Conservation (phyloP, 2,888 invertebrate genomes). For the Fissipunctia ypsillon region DNA sequence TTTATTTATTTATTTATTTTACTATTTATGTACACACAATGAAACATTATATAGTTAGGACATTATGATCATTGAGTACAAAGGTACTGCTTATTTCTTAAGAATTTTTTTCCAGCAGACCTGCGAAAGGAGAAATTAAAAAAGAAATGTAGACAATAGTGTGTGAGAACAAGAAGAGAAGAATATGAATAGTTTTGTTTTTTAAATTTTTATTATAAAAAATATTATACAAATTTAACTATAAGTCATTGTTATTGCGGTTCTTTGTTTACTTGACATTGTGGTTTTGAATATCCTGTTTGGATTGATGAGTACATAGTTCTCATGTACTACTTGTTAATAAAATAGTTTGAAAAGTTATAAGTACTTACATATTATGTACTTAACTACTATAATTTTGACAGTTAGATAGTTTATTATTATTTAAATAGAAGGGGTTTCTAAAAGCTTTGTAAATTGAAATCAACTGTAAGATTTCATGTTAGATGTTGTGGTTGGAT, state of each 20-base stretch:
- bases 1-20: background rate
- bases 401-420: background rate
- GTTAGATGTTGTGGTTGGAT: background rate
- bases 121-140: too few relatives aligned
- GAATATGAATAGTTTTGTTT: too few relatives aligned
- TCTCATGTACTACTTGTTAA: background rate
- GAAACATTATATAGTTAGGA: too few relatives aligned
- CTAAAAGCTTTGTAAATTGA: background rate
- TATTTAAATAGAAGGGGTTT: background rate
- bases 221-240: too few relatives aligned
- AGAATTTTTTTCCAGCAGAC: too few relatives aligned
- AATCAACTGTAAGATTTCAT: background rate
- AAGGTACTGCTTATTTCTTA: too few relatives aligned
- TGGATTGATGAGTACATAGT: constrained; percentile 6
- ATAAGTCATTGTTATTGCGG: background rate
- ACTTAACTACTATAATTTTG: background rate
- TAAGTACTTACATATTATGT: background rate
- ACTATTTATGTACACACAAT: too few relatives aligned
- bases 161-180: too few relatives aligned
- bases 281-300: constrained; percentile 38
- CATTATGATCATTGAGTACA: too few relatives aligned
- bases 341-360: background rate
- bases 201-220: too few relatives aligned
- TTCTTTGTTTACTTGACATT: constrained; percentile 39
- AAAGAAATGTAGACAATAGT: too few relatives aligned